Evolutionary conservation across 2,888 invertebrate species (phyloP).

Genomic region (Nephrotoma guestfalica): DNA sequence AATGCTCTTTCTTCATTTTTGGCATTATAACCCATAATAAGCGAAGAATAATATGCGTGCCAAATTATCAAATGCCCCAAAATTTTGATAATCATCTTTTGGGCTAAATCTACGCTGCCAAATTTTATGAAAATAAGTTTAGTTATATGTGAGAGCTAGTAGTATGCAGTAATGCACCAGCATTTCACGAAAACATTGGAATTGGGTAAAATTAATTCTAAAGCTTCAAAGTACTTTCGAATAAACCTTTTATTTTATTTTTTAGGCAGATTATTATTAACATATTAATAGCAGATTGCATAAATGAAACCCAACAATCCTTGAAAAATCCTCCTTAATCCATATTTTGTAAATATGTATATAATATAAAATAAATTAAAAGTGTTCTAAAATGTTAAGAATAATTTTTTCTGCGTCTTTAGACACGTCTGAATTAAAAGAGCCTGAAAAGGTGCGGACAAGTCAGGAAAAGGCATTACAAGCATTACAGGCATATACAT

Average conservation of each 20-base stretch:
- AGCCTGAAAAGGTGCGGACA: constrained; percentile 85
- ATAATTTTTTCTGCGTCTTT: constrained; percentile 10
- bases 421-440: constrained; percentile 86
- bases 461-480: constrained; percentile 90
- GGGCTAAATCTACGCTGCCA: no score
- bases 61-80: no score
- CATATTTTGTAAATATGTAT: neutral
- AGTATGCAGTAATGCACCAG: no score
- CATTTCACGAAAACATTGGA: no score
- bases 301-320: neutral
- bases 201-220: no score
- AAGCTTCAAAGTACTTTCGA: no score
- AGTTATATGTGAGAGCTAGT: no score
- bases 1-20: no score
- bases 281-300: neutral
- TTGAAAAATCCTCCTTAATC: neutral
- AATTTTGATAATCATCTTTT: no score
- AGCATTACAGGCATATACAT: constrained; percentile 82
- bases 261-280: neutral
- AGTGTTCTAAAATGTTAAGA: neutral
- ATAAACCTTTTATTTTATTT: neutral
- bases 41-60: no score
- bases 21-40: no score
- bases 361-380: neutral
- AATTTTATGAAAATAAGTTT: no score